These are phyloP conservation scores for Neodontobutis hainanensis DNA, from an alignment of 2,113 vertebrate species.

Conservation along the genomic window DNA sequence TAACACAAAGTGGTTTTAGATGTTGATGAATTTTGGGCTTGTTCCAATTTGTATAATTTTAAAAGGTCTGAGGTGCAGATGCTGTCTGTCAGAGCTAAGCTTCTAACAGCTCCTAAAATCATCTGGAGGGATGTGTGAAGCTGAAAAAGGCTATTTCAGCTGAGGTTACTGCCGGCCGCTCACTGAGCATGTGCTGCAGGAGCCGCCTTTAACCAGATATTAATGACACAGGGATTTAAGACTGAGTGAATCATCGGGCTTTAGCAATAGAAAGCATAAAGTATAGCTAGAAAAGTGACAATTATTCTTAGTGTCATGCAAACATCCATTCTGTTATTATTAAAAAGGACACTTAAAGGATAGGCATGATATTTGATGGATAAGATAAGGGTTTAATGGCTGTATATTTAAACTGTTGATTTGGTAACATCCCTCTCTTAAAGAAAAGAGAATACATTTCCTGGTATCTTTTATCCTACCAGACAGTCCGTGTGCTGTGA, in stretches of 20 bases:
- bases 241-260: not conserved
- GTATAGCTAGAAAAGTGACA: not conserved
- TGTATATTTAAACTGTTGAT: too few relatives aligned
- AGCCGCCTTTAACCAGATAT: not conserved
- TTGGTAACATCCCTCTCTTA: too few relatives aligned
- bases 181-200: not conserved
- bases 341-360: too few relatives aligned
- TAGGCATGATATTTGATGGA: too few relatives aligned
- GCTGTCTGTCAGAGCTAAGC: conserved; percentile 3
- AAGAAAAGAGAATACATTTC: too few relatives aligned
- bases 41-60: conserved; percentile 1
- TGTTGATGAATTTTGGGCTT: conserved; percentile 24
- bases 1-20: conserved; percentile 5
- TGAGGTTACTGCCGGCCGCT: not conserved
- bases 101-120: conserved; percentile 15
- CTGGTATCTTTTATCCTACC: too few relatives aligned
- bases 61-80: conserved; percentile 8
- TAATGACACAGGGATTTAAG: not conserved
- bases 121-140: not conserved
- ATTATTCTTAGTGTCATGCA: not conserved
- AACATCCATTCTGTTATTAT: too few relatives aligned
- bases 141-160: conserved; percentile 20
- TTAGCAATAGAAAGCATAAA: not conserved
- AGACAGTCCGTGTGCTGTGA: too few relatives aligned
- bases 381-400: too few relatives aligned